Evolutionary conservation across 1,140 invertebrate species (phyloP).

Genomic region (Araneus ventricosus): DNA sequence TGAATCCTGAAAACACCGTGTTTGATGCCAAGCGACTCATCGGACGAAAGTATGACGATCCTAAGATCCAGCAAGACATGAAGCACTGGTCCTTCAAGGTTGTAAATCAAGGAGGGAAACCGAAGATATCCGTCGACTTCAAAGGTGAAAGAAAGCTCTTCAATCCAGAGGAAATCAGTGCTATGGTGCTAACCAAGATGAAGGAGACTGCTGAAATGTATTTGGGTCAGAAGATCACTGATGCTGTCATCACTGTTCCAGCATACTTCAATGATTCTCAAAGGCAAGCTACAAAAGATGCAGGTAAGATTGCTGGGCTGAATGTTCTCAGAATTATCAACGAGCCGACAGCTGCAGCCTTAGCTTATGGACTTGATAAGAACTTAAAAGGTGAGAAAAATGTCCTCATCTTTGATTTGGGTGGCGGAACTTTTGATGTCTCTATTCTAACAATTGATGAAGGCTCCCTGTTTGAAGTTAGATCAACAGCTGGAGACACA

Average conservation of each 20-base stretch:
- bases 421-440: constrained; percentile 87
- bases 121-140: constrained; percentile 83
- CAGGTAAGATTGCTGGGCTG: constrained; percentile 95
- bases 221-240: constrained; percentile 79
- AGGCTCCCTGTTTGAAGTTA: constrained; percentile 95
- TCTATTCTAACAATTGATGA: constrained; percentile 96
- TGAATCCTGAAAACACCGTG: constrained; percentile 82
- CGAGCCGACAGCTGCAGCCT: constrained; percentile 88
- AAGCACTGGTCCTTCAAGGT: constrained; percentile 98
- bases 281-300: constrained; percentile 84
- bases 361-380: constrained; percentile 82
- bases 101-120: constrained; percentile 71
- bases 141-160: constrained; percentile 90
- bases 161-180: constrained; percentile 94
- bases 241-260: constrained; percentile 52
- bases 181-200: constrained; percentile 88
- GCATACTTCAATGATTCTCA: constrained; percentile 93
- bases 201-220: constrained; percentile 82
- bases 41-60: constrained; percentile 92
- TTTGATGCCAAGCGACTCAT: constrained; percentile 88
- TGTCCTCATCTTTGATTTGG: constrained; percentile 85
- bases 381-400: constrained; percentile 80
- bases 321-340: constrained; percentile 98
- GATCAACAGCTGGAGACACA: constrained; percentile 92
- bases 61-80: constrained; percentile 95